Conservation (phyloP, 2,888 invertebrate genomes). For the Cacoxenus indagator region DNA sequence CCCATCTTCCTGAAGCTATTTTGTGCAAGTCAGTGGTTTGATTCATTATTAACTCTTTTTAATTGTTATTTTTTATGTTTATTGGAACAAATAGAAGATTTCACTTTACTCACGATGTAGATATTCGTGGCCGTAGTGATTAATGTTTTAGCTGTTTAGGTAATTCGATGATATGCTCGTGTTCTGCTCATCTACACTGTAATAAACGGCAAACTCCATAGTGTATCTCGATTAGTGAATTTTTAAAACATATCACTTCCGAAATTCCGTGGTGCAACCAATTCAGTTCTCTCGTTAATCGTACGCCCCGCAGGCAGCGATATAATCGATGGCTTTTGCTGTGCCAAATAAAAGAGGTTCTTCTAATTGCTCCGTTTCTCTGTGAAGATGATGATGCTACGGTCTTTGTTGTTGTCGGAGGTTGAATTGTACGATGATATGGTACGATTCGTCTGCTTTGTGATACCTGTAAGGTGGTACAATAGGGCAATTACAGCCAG, state of each 20-base stretch:
- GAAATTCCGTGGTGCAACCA: no score
- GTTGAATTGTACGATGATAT: neutral
- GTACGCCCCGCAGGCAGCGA: no score
- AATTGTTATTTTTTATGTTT: neutral
- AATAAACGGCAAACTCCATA: neutral
- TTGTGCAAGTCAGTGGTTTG: neutral
- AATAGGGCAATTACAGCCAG: neutral
- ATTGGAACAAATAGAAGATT: neutral
- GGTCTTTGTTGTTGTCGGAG: neutral
- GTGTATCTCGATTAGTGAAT: no score
- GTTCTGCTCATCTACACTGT: neutral
- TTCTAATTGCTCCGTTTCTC: no score
- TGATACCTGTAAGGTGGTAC: no score
- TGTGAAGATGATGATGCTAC: no score
- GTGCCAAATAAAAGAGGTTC: no score
- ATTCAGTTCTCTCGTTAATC: no score
- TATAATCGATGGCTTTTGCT: no score
- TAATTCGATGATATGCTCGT: neutral
- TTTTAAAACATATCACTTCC: no score
- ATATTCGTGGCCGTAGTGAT: neutral
- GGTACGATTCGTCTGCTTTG: neutral
- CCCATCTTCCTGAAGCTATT: neutral
- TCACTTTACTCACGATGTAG: neutral
- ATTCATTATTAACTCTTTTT: neutral
- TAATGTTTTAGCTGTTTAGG: neutral